Evolutionary conservation across 2,797 vertebrate species (phyloP).

Genomic region (Pangasius krempfi): DNA sequence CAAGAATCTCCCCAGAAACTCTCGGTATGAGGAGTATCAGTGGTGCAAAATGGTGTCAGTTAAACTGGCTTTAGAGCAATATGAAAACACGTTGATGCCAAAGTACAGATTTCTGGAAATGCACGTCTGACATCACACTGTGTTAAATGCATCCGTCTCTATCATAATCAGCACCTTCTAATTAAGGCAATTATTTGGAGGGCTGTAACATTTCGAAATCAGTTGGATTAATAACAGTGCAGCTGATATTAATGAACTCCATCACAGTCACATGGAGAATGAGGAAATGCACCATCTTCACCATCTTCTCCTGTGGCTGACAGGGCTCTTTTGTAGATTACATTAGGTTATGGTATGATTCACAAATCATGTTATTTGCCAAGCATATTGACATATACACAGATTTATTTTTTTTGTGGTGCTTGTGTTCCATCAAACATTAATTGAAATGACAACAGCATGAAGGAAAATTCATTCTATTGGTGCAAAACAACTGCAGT

Average conservation of each 20-base stretch:
- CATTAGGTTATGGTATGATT: constrained; percentile 13
- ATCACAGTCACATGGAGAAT: constrained; percentile 29
- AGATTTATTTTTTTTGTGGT: background rate
- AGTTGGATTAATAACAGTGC: constrained; percentile 57
- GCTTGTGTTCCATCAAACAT: constrained; percentile 13
- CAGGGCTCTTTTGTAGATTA: background rate
- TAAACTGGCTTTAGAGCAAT: constrained; percentile 1
- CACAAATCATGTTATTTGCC: constrained; percentile 3
- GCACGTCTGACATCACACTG: constrained; percentile 47
- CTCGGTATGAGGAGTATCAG: background rate
- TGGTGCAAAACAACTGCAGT: background rate
- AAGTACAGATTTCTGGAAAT: constrained; percentile 34
- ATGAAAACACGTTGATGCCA: constrained; percentile 15
- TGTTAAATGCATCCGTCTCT: constrained; percentile 54
- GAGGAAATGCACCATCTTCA: constrained; percentile 21
- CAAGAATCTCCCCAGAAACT: background rate
- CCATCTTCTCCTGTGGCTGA: constrained; percentile 4
- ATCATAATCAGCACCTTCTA: constrained; percentile 59
- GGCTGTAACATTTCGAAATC: constrained; percentile 55
- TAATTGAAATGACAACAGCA: background rate
- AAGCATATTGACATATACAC: background rate
- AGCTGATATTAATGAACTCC: constrained; percentile 57
- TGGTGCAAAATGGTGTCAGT: background rate
- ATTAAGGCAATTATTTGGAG: constrained; percentile 56
- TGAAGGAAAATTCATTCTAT: background rate